A percentile compares a stretch with the other conserved stretches of the same genome.
Evolutionary conservation across 1,140 invertebrate species (phyloP).

Genomic region (Drosophila pectinifera): DNA sequence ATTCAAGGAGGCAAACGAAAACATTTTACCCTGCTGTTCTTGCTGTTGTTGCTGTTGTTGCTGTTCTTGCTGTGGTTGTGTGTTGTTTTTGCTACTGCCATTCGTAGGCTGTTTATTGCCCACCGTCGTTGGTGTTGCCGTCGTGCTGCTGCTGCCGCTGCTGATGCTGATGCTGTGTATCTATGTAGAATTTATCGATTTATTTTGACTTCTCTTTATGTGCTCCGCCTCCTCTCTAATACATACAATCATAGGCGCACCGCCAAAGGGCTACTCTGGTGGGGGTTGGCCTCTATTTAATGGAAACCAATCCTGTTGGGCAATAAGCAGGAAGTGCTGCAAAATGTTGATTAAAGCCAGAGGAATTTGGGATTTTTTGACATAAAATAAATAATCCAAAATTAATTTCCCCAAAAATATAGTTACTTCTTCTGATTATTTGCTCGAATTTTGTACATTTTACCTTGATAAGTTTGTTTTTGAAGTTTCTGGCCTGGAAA

Average conservation of each 20-base stretch:
- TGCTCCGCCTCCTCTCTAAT: constrained; percentile 49
- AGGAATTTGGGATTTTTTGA: neutral
- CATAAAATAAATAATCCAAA: too few relatives aligned
- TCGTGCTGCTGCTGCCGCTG: constrained; percentile 29
- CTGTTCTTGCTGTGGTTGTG: constrained; percentile 22
- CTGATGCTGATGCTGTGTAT: constrained; percentile 55
- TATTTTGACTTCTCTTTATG: constrained; percentile 78
- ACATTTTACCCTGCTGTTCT: constrained; percentile 55
- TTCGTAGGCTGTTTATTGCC: constrained; percentile 76
- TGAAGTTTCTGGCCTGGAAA: too few relatives aligned
- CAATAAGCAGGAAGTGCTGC: too few relatives aligned
- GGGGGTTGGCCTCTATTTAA: constrained; percentile 1
- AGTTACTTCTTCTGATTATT: too few relatives aligned
- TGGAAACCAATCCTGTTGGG: neutral
- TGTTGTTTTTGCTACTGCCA: constrained; percentile 32
- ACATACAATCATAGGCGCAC: constrained; percentile 40
- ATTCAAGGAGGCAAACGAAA: constrained; percentile 78
- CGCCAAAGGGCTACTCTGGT: neutral
- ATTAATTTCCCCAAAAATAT: too few relatives aligned
- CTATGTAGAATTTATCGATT: constrained; percentile 77
- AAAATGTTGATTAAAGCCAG: too few relatives aligned
- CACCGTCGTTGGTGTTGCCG: constrained; percentile 33
- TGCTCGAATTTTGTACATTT: too few relatives aligned
- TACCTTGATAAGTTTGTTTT: neutral
- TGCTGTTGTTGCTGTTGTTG: constrained; percentile 27